Conservation (phyloP, 2,113 vertebrate species). For the Scopus umbretta region DNA sequence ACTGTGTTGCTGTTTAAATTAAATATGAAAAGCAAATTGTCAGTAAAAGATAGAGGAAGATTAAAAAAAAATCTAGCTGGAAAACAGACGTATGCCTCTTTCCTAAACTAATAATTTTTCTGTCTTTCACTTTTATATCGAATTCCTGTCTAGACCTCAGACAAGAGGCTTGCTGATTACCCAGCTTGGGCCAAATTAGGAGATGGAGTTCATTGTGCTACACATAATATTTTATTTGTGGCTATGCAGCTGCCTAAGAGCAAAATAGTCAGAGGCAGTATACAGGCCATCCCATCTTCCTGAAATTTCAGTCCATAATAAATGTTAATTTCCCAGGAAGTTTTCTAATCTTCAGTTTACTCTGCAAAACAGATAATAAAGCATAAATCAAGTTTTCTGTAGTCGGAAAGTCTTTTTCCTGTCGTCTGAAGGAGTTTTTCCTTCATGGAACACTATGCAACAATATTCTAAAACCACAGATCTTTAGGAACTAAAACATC, state of each 20-base stretch:
- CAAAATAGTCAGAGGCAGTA: neutral
- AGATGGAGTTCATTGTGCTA: neutral
- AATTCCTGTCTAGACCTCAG: conserved; percentile 2
- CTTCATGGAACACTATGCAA: neutral
- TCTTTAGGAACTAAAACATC: neutral
- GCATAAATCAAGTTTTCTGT: neutral
- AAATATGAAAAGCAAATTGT: neutral
- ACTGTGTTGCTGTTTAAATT: neutral
- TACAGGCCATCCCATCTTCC: neutral
- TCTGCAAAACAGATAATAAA: neutral
- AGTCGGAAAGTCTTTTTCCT: neutral
- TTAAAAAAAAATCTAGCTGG: neutral
- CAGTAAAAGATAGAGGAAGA: neutral
- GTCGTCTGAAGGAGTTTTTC: neutral
- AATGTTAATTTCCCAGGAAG: neutral
- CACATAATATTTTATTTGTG: neutral
- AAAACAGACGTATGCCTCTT: neutral
- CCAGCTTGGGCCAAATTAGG: neutral
- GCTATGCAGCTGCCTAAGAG: neutral
- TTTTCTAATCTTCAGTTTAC: neutral
- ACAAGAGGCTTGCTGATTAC: conserved; percentile 21
- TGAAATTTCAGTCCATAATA: neutral
- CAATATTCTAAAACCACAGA: neutral
- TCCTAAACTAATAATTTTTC: neutral
- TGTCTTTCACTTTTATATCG: neutral